Percentiles rank a stretch among this genome's conserved stretches.
phyloP scores from a whole-genome alignment of 37 sponge, comb jelly and placozoan species.

The Agelas oroides region DNA sequence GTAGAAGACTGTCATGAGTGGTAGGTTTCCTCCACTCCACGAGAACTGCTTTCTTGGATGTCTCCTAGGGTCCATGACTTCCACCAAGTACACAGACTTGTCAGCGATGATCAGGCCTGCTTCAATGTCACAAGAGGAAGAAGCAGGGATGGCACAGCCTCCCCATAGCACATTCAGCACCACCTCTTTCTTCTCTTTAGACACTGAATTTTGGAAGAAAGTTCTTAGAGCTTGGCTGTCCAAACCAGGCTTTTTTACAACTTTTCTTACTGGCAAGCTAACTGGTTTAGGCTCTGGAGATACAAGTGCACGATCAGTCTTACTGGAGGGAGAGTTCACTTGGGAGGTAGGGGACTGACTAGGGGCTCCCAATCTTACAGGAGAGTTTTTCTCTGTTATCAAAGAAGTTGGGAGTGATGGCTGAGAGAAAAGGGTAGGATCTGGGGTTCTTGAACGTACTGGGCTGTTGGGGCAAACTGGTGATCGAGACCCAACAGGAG shows the following conservation, averaged over 20 bases:
- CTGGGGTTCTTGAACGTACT: neutral
- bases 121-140: conserved; percentile 34
- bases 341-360: neutral
- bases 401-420: too few species aligned
- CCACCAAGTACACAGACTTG: conserved; percentile 51
- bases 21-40: conserved; percentile 48
- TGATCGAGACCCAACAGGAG: neutral
- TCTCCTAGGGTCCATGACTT: conserved; percentile 36
- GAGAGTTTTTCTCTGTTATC: neutral
- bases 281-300: too few species aligned
- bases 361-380: neutral
- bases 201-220: conserved; percentile 20
- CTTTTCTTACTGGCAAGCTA: neutral
- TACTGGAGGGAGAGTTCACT: neutral
- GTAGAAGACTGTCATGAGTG: conserved; percentile 23
- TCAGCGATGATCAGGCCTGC: conserved; percentile 34
- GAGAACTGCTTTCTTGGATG: neutral
- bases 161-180: conserved; percentile 64
- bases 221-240: conserved; percentile 17
- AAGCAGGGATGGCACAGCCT: conserved; percentile 14
- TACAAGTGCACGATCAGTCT: neutral
- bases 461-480: neutral
- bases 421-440: neutral
- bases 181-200: conserved; percentile 40
- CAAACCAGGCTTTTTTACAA: conserved; percentile 51